phyloP scores from a whole-genome alignment of 2,888 invertebrate genomes.

The Agonopterix heracliana region DNA sequence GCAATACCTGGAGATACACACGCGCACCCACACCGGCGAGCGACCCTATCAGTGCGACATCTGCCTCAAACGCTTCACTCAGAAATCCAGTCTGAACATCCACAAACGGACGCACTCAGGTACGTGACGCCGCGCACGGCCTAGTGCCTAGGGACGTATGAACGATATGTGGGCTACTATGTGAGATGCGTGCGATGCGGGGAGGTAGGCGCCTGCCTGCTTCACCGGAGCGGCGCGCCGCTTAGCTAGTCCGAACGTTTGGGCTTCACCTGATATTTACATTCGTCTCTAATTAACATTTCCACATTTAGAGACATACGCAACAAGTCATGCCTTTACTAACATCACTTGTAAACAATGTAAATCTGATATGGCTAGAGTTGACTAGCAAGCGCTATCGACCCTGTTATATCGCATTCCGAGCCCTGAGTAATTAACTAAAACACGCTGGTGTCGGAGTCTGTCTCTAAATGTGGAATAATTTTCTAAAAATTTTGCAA shows the following conservation, averaged over 20 bases:
- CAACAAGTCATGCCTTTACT: too few species aligned
- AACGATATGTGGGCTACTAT: conserved; percentile 44
- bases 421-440: too few species aligned
- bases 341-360: too few species aligned
- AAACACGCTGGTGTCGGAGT: too few species aligned
- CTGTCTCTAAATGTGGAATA: background rate
- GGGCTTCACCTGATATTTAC: background rate
- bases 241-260: background rate
- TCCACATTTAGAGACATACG: too few species aligned
- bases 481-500: background rate
- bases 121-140: conserved; percentile 39
- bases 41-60: conserved; percentile 82
- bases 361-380: too few species aligned
- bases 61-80: conserved; percentile 87
- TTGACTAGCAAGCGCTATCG: too few species aligned
- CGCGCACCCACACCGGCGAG: conserved; percentile 77
- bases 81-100: conserved; percentile 88
- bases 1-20: conserved; percentile 78
- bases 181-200: conserved; percentile 16
- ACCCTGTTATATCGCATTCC: too few species aligned
- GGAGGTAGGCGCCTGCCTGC: conserved; percentile 11
- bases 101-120: conserved; percentile 87
- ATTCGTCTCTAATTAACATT: too few species aligned
- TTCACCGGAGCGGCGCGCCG: conserved; percentile 2
- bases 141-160: conserved; percentile 29